Base-by-base conservation (phyloP, 2,888 invertebrate species). In the Drosophila planitibia region DNA sequence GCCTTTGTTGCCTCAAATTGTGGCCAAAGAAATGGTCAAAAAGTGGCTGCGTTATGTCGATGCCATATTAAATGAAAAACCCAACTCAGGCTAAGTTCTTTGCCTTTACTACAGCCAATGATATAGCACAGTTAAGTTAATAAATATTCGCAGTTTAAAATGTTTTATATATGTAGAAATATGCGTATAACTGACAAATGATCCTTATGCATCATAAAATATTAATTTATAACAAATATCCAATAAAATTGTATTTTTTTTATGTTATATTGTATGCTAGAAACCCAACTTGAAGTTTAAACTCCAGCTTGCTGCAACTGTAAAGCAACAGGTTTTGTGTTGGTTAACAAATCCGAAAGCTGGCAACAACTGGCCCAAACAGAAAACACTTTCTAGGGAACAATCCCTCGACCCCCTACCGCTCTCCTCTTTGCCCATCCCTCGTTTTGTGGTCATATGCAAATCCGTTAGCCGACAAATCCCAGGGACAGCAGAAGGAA, bases 1-100 rank as follows among this genome's bases (percentile, higher is more conserved):
- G 12, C 74, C 52, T 76, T 75, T 76, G 60, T 67, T 70, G 54
- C 28, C 58, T 33, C 61, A 58, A 74, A 62, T 51, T 49, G 37
- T n/a, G 9, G 19, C 35, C 19, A 35, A 35, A n/a, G 10, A 37
- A 25, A 33, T 37, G 9, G 33, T 33, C n/a, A 14, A 37, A 32
- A 19, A 28, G 9, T 16, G 22, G 22, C 28, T 12, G 39, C 39
- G 0, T 41, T 9, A n/a, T n/a, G 28, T 28, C 25, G 19, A 19
- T 5, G 55, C 28, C 6, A 37, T 3, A 6, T 39, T 19, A 14
- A 39, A 25, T 30, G 6, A 3, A 1, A 2, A 12, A 2, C 12
- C 4, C 1, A 35, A 39, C 19, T 28, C 28, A 7, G 16, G 28
- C 7, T 1, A 9, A 52, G 6, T 6, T n/a, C 28, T 19, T 28